Base-by-base conservation (phyloP, 1,140 invertebrate genomes). In the Condylostylus longicornis region DNA sequence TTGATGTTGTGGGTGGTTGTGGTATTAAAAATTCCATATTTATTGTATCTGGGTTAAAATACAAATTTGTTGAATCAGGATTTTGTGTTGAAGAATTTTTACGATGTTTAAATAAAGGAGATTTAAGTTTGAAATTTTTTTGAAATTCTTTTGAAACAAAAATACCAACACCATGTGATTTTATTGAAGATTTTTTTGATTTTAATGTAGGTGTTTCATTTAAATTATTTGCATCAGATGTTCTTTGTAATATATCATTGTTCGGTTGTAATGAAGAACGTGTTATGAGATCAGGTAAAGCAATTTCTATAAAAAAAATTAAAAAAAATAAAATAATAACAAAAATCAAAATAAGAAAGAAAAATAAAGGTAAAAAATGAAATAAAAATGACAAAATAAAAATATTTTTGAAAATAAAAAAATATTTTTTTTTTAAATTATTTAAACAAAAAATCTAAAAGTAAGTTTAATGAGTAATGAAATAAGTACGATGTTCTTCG, bases 11-110 rank as follows among this genome's bases (percentile, higher is more conserved):
- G n/a, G 35, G 47, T 37, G 27, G 18, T 42, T 51, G 49, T 5
- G 51, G 58, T 50, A 58, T 31, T 44, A 58, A 47, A 44, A 62
- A 60, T 53, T 67, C 64, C 64, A 68, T 66, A 42, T 58, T 54
- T 30, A 45, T 53, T 33, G 53, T 37, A 48, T 58, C 52, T 40
- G 29, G 45, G 37, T 6, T 41, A 27, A 40, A 50, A 40, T 39
- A 37, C 51, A 53, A 37, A 51, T 51, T 18, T 38, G 34, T n/a
- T 18, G 38, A 1, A 42, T n/a, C n/a, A n/a, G n/a, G n/a, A n/a
- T n/a, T n/a, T n/a, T n/a, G 7, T 25, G 23, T 8, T 25, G 23
- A 25, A 8, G 23, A 25, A 8, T 25, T 25, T 25, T 25, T 7
- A n/a, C 7, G n/a, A 25, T 25, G 23, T n/a, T n/a, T 25, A 25